Conservation (phyloP, 64 coral and sea anemone species). For the Stichodactyla helianthus region DNA sequence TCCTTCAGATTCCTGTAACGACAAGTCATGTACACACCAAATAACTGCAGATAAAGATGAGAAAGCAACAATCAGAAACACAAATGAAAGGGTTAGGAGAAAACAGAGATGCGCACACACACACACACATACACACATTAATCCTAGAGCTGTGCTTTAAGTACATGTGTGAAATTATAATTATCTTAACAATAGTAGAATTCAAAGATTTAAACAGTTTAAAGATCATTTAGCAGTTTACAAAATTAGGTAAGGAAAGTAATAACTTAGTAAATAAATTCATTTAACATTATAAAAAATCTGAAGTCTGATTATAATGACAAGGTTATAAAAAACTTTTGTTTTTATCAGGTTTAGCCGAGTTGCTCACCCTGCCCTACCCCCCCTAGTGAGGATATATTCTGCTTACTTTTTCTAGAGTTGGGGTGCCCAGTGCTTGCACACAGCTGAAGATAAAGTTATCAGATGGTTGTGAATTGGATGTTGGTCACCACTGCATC, state of each 20-base stretch:
- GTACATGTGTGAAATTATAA: not conserved
- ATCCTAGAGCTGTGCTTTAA: no score
- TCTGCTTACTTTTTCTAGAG: no score
- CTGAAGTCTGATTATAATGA: not conserved
- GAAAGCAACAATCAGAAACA: conserved; percentile 38
- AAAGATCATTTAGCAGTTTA: not conserved
- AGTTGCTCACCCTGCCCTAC: no score
- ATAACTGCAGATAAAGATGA: conserved; percentile 80
- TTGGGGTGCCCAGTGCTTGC: no score
- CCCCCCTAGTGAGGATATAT: no score
- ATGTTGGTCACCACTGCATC: no score
- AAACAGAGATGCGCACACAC: not conserved
- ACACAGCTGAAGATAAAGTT: no score
- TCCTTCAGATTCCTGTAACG: conserved; percentile 87
- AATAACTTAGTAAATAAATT: not conserved
- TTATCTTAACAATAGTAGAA: not conserved
- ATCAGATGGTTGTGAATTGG: no score
- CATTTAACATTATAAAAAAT: not conserved
- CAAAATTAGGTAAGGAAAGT: not conserved
- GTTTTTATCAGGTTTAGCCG: no score
- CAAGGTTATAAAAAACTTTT: no score
- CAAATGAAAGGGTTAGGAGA: not conserved
- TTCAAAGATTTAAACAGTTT: not conserved
- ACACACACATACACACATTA: no score
- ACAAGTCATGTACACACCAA: conserved; percentile 96